Conservation (phyloP, 2,113 vertebrate species). For the Protomyctophum bolini region DNA sequence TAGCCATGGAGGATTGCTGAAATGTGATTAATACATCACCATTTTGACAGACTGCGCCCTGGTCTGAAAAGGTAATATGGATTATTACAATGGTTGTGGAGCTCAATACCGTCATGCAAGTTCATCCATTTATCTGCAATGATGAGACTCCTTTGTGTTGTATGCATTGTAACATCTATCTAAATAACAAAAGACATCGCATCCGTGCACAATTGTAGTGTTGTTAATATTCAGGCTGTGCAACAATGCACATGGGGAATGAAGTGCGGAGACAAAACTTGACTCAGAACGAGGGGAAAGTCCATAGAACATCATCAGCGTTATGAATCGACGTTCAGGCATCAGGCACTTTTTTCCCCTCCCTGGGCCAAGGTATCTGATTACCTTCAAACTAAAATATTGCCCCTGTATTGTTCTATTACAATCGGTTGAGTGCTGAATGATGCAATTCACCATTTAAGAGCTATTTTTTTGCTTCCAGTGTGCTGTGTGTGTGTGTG, state of each 20-base stretch:
- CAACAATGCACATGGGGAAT: conserved; percentile 63
- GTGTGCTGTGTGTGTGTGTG: too few species aligned
- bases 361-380: conserved; percentile 69
- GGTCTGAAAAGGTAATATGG: conserved; percentile 81
- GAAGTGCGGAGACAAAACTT: conserved; percentile 64
- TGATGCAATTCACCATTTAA: conserved; percentile 69
- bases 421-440: conserved; percentile 70
- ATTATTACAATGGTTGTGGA: conserved; percentile 78
- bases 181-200: conserved; percentile 81
- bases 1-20: conserved; percentile 75
- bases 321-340: conserved; percentile 60
- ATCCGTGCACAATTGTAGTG: conserved; percentile 66
- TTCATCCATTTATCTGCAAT: conserved; percentile 83
- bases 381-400: conserved; percentile 75
- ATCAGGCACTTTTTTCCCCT: conserved; percentile 41
- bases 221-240: conserved; percentile 75
- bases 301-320: conserved; percentile 62
- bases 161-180: conserved; percentile 76
- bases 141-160: conserved; percentile 79
- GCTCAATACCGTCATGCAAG: conserved; percentile 78
- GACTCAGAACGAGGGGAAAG: conserved; percentile 55
- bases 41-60: conserved; percentile 74
- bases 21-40: conserved; percentile 81
- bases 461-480: conserved; percentile 54
- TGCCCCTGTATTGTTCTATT: conserved; percentile 66